Evolutionary conservation across 1,140 invertebrate species (phyloP).

Genomic region (Leptopilina clavipes): DNA sequence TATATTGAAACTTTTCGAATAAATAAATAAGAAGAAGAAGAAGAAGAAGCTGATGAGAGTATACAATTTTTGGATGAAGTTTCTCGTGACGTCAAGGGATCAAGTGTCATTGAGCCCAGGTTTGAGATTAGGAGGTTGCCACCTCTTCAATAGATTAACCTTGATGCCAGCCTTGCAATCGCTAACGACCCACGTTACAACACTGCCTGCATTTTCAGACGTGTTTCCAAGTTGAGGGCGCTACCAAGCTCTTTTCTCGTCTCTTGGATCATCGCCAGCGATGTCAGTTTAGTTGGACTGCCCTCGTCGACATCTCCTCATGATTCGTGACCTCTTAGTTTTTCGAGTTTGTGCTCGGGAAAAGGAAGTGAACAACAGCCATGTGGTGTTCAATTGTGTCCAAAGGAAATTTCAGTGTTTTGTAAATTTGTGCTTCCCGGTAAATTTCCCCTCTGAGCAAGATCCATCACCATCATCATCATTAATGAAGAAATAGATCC

Average conservation of each 20-base stretch:
- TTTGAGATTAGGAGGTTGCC: conserved; percentile 3
- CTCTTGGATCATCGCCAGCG: conserved; percentile 18
- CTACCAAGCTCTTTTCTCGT: conserved; percentile 30
- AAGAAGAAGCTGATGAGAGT: neutral
- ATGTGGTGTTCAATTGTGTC: neutral
- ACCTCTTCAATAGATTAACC: conserved; percentile 22
- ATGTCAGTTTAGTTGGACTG: conserved; percentile 34
- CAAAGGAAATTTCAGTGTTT: neutral
- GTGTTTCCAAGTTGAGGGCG: conserved; percentile 30
- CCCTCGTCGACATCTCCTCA: conserved; percentile 25
- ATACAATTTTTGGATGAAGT: neutral
- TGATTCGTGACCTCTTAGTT: conserved; percentile 29
- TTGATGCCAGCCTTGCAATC: conserved; percentile 21
- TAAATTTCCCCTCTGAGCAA: no score
- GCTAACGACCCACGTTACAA: conserved; percentile 32
- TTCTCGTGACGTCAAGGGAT: neutral
- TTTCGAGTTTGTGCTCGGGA: conserved; percentile 12
- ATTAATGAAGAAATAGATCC: neutral
- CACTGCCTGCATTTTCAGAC: conserved; percentile 25
- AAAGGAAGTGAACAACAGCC: conserved; percentile 22
- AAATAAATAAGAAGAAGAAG: no score
- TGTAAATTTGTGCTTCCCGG: neutral
- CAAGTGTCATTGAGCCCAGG: conserved; percentile 2
- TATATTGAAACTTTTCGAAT: neutral
- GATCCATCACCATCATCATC: no score